A percentile compares a stretch with the other conserved stretches of the same genome.
phyloP scores from a whole-genome alignment of 92 coral and sea anemone species.

The Siderastrea siderea region DNA sequence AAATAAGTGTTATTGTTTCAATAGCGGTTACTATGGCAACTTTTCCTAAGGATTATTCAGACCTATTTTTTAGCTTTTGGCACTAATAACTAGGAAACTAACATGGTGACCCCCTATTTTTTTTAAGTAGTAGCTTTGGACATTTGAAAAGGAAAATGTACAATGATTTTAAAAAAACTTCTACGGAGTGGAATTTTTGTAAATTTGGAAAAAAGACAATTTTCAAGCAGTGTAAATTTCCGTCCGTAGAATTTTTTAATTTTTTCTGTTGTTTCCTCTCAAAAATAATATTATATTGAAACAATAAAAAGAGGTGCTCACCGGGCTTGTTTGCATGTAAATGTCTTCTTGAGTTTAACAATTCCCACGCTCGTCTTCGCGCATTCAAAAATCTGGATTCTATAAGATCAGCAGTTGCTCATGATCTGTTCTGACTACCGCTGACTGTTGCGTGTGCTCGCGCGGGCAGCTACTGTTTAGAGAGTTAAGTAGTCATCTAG shows the following conservation, averaged over 20 bases:
- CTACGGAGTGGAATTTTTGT: background rate
- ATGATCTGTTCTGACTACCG: constrained; percentile 17
- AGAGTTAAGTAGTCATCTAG: too few species aligned
- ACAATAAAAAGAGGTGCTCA: constrained; percentile 15
- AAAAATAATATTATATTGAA: background rate
- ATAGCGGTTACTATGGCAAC: constrained; percentile 2
- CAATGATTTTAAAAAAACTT: background rate
- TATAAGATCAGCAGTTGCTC: constrained; percentile 3
- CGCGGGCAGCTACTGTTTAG: too few species aligned
- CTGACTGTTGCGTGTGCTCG: constrained; percentile 5
- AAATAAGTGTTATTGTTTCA: background rate
- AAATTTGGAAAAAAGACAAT: background rate
- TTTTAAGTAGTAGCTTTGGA: background rate
- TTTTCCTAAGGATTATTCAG: background rate
- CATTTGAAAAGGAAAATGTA: background rate
- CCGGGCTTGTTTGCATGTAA: constrained; percentile 12
- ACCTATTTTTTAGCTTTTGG: constrained; percentile 2
- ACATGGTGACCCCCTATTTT: background rate
- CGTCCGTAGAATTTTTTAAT: background rate
- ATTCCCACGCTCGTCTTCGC: background rate
- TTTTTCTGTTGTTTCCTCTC: constrained; percentile 6
- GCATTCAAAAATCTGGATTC: background rate
- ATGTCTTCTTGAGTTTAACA: background rate
- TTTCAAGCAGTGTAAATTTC: background rate
- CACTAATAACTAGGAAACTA: background rate